Evolutionary conservation across 2,113 vertebrate genomes (phyloP).

Genomic region (Rhynchomys soricoides): DNA sequence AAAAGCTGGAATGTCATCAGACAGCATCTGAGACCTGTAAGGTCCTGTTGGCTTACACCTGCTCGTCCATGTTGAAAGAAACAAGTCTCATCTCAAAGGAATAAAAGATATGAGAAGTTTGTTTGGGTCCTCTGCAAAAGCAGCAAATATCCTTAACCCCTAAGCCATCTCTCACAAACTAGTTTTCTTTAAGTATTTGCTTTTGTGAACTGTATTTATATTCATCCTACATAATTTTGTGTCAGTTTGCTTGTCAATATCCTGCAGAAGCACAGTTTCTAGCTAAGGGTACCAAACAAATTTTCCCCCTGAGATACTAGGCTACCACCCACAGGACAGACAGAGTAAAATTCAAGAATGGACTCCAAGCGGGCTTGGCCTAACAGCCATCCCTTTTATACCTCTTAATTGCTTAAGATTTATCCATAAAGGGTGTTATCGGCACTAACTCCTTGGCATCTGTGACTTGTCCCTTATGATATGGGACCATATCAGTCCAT

Average conservation of each 20-base stretch:
- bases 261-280: background rate
- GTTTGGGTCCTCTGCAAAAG: background rate
- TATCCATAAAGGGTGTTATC: background rate
- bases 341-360: background rate
- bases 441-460: background rate
- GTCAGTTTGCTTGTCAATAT: background rate
- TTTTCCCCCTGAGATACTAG: background rate
- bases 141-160: background rate
- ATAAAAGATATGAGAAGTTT: too few species aligned
- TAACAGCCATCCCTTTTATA: background rate
- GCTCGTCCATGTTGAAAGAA: too few species aligned
- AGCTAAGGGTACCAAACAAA: background rate
- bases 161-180: background rate
- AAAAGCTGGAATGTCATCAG: background rate
- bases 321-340: background rate
- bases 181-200: background rate
- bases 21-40: background rate
- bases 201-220: background rate
- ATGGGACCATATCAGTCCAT: background rate
- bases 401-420: background rate
- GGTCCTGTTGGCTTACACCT: too few species aligned
- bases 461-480: background rate
- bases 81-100: too few species aligned
- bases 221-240: background rate
- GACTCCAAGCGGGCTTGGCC: background rate